These are phyloP conservation scores for Leucophenga maculata DNA, from an alignment of 2,888 invertebrate species.

Conservation along the genomic window DNA sequence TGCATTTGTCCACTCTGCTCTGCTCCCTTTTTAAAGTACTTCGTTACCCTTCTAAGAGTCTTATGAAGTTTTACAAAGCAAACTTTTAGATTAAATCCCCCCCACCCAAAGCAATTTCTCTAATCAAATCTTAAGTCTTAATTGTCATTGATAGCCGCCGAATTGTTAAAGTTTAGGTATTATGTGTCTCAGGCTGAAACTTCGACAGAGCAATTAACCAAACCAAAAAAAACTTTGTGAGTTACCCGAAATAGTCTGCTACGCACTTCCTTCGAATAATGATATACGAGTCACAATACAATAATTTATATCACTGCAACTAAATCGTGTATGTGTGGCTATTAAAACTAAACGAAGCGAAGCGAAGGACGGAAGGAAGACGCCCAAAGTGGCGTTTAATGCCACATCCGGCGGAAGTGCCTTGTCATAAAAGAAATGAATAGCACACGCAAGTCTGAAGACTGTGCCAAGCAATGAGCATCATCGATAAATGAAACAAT, in stretches of 20 bases:
- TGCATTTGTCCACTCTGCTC: no score
- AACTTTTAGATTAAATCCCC: no score
- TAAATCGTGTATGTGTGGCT: not conserved
- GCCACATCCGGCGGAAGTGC: slow-evolving; percentile 31
- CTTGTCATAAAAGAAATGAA: slow-evolving; percentile 9
- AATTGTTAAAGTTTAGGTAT: not conserved
- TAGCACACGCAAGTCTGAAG: not conserved
- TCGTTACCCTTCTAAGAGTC: no score
- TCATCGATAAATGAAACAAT: not conserved
- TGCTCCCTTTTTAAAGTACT: no score
- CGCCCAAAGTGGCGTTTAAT: slow-evolving; percentile 31
- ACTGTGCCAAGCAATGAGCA: not conserved
- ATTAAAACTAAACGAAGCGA: not conserved
- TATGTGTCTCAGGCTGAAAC: not conserved
- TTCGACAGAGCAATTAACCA: slow-evolving; percentile 44
- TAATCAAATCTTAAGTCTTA: not conserved
- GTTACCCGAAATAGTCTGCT: not conserved
- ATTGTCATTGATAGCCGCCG: not conserved
- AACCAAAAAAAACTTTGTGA: slow-evolving; percentile 49
- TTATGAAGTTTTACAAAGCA: no score
- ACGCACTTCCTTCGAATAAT: not conserved
- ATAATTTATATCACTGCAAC: slow-evolving; percentile 12
- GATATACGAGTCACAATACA: no score
- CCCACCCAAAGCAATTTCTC: no score
- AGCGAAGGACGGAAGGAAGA: not conserved